These are phyloP conservation scores for Germaria angustata DNA, from an alignment of 2,888 invertebrate genomes.

Conservation along the genomic window DNA sequence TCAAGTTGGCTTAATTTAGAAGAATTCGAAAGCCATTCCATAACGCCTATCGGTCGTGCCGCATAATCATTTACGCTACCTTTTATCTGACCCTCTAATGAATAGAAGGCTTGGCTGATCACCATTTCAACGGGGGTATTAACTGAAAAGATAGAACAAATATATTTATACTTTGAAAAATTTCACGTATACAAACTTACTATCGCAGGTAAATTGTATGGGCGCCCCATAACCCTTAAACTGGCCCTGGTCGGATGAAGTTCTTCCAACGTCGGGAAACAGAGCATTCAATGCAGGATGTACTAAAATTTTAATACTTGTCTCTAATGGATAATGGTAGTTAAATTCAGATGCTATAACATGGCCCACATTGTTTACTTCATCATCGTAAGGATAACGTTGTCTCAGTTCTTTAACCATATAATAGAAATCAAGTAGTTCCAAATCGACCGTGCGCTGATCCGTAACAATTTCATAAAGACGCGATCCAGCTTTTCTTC, in stretches of 20 bases:
- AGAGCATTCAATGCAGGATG: conserved; percentile 81
- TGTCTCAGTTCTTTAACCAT: conserved; percentile 90
- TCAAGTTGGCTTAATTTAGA: conserved; percentile 93
- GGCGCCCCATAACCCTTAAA: conserved; percentile 82
- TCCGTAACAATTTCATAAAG: conserved; percentile 88
- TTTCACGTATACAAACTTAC: conserved; percentile 80
- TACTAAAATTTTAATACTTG: conserved; percentile 94
- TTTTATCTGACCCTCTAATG: conserved; percentile 87
- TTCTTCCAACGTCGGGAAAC: conserved; percentile 81
- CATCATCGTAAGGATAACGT: conserved; percentile 88
- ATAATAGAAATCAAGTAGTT: conserved; percentile 89
- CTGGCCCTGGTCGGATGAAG: conserved; percentile 70
- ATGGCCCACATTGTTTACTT: conserved; percentile 91
- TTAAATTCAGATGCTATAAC: conserved; percentile 93
- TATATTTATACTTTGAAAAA: background rate
- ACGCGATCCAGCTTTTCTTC: conserved; percentile 80
- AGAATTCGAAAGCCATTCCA: conserved; percentile 92
- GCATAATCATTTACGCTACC: conserved; percentile 86
- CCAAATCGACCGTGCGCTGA: conserved; percentile 86
- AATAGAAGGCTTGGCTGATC: conserved; percentile 90
- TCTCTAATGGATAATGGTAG: conserved; percentile 87
- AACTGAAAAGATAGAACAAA: conserved; percentile 82
- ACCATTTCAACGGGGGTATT: conserved; percentile 92
- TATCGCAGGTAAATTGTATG: conserved; percentile 94
- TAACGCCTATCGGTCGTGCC: conserved; percentile 86